phyloP scores from a whole-genome alignment of 2,888 invertebrate species.

The Atethmia centrago region DNA sequence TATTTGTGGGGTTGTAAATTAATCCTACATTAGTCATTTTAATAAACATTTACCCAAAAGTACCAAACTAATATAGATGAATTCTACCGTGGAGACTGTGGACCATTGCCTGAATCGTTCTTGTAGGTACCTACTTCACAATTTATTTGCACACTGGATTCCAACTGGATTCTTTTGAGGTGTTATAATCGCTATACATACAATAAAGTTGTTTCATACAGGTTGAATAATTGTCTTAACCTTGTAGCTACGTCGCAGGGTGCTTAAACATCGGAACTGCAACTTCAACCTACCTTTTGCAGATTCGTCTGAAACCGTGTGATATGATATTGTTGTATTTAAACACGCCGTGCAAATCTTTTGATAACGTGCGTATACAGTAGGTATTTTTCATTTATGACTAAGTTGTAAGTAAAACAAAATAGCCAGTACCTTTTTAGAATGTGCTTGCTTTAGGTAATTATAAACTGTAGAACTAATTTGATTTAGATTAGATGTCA shows the following conservation, averaged over 20 bases:
- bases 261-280: conserved; percentile 33
- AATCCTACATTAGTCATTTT: background rate
- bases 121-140: background rate
- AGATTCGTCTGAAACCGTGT: conserved; percentile 8
- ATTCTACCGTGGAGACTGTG: background rate
- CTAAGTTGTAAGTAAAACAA: conserved; percentile 2
- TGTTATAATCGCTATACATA: conserved; percentile 45
- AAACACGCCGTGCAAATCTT: conserved; percentile 32
- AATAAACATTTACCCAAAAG: background rate
- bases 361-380: conserved; percentile 24
- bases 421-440: conserved; percentile 2
- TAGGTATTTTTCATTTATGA: conserved; percentile 5
- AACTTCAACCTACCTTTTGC: conserved; percentile 21
- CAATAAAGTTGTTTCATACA: conserved; percentile 38
- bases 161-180: conserved; percentile 52
- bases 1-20: background rate
- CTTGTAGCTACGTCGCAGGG: conserved; percentile 37
- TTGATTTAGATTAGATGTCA: background rate
- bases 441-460: no score
- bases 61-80: no score
- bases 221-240: conserved; percentile 46
- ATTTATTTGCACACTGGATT: conserved; percentile 43
- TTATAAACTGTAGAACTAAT: background rate
- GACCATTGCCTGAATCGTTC: background rate
- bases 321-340: no score